Base-by-base conservation (phyloP, 1,140 invertebrate genomes). In the Stegodyphus dumicola region DNA sequence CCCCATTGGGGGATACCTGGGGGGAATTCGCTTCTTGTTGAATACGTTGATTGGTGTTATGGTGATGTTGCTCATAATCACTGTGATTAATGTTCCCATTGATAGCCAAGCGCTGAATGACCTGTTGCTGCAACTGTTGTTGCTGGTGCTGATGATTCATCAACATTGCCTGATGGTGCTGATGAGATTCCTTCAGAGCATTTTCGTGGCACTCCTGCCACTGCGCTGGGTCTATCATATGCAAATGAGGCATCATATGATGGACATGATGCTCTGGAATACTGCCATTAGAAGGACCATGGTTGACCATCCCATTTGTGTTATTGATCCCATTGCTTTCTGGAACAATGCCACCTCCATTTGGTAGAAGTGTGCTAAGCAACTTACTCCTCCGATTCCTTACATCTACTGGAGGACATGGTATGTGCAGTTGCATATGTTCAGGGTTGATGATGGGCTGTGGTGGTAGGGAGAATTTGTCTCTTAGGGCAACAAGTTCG, bases 401-500 rank as follows among this genome's bases (percentile, higher is more conserved):
- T 6, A 66, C 73, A 15, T 77, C 74, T 0, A 83, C 64, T 7
- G 56, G 56, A 9, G 81, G 74, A 18, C 74, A 77, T 18, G 75
- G 76, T n/a, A 86, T 64, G 66, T 86, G 84, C 33, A 86, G 53
- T 6, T 85, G 84, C 67, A 86, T 56, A 7, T 77, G 84, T 56
- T 84, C 86, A 6, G 73, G 48, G 56, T 66, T 70, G 11, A 84
- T 54, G 9, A 73, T 7, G 11, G 65, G 54, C 56, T 67, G 66
- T 15, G 54, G 33, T 5, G 77, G 76, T 48, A 87, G 18, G 6
- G 60, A 96, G 89, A 95, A 99, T 89, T 98, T 97, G 87, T 98
- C 96, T 87, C 96, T 95, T 71, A 99, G 95, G 6, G 96, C 96
- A 83, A 95, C 94, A 11, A 99, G 91, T 89, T 99, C 97, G 0